Conservation (phyloP, 2,888 invertebrate genomes). For the Cybosia mesomella region DNA sequence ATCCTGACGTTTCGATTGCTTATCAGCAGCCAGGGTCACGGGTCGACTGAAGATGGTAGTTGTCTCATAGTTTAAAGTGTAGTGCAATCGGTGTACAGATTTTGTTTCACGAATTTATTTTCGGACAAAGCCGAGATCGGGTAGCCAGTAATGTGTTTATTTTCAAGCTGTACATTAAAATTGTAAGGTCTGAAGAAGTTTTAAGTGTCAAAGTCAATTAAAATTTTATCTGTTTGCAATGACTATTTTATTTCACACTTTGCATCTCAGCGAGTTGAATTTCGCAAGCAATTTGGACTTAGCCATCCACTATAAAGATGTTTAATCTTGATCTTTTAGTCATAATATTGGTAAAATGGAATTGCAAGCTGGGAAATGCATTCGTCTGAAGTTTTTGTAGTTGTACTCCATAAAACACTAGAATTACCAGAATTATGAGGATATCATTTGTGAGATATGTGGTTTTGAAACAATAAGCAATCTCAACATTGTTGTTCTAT, state of each 20-base stretch:
- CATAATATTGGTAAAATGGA: conserved; percentile 14
- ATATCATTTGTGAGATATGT: not conserved
- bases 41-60: no score
- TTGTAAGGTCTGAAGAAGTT: not conserved
- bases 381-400: not conserved
- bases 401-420: not conserved
- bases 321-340: conserved; percentile 22
- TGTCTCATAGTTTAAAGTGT: no score
- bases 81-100: no score
- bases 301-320: conserved; percentile 22
- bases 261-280: conserved; percentile 40
- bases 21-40: no score
- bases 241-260: conserved; percentile 39
- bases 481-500: not conserved
- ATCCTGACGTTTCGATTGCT: no score
- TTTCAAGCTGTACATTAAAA: not conserved
- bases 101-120: no score
- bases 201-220: conserved; percentile 37
- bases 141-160: no score
- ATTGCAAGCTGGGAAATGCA: conserved; percentile 2
- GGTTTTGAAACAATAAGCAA: not conserved
- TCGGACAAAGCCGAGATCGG: no score
- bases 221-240: conserved; percentile 45
- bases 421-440: no score
- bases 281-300: conserved; percentile 42